Percentiles rank a stretch among this genome's conserved stretches.
Conservation (phyloP, 2,113 vertebrate genomes). For the Galemys pyrenaicus region DNA sequence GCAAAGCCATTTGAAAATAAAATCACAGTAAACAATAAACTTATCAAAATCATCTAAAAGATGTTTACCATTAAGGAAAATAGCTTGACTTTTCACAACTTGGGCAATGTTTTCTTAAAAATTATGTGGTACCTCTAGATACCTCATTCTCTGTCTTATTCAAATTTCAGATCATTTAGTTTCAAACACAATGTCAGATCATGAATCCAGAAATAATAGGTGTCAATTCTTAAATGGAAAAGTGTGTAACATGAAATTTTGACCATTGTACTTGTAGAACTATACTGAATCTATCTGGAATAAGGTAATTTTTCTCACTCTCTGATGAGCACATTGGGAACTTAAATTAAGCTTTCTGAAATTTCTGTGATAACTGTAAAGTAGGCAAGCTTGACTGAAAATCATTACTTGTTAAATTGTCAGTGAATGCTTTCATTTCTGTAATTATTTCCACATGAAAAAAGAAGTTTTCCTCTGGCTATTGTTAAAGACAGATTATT, state of each 20-base stretch:
- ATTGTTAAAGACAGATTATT: neutral
- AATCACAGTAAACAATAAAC: neutral
- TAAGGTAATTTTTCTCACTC: neutral
- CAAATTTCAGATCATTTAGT: neutral
- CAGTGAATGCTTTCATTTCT: slow-evolving; percentile 3
- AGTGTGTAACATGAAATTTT: neutral
- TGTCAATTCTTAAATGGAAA: slow-evolving; percentile 14
- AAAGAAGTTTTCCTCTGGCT: neutral
- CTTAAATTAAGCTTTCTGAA: neutral
- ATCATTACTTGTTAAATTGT: neutral
- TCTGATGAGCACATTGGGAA: neutral
- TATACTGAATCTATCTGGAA: neutral
- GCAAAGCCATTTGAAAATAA: neutral
- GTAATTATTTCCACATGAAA: neutral
- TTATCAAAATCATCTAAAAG: neutral
- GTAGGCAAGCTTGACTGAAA: neutral
- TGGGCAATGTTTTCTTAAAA: neutral
- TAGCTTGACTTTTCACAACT: neutral
- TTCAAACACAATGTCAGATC: neutral
- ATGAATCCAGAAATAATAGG: neutral
- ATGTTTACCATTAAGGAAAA: neutral
- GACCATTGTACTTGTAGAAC: neutral
- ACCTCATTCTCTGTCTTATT: neutral
- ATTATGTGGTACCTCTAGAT: no score
- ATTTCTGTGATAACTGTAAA: neutral